Percentiles rank a stretch among this genome's conserved stretches.
These are phyloP conservation scores for Cottoperca gobio DNA, from an alignment of 2,797 vertebrate genomes.

Conservation along the genomic window DNA sequence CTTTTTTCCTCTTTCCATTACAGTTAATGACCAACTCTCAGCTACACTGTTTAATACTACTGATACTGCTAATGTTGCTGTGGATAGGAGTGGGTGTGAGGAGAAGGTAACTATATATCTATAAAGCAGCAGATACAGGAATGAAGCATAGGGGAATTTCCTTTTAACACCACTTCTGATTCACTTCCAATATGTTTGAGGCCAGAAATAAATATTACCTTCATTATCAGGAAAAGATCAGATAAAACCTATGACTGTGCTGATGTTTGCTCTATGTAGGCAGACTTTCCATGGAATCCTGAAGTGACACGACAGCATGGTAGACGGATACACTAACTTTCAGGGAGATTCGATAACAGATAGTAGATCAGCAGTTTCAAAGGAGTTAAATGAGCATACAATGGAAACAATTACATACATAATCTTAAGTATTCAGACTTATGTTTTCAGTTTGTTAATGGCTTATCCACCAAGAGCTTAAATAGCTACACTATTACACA, in stretches of 20 bases:
- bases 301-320: no score
- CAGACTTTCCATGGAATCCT: no score
- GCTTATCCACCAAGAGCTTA: no score
- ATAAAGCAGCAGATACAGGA: not conserved
- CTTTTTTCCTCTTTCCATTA: constrained; percentile 6
- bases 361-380: not conserved
- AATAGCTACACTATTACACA: no score
- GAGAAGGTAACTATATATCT: no score
- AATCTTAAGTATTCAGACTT: not conserved
- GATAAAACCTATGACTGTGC: constrained; percentile 8
- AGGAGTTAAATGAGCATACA: not conserved
- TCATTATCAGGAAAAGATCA: not conserved
- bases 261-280: no score
- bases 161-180: no score
- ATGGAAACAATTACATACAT: no score
- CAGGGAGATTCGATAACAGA: not conserved
- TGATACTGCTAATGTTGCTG: constrained; percentile 42
- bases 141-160: not conserved
- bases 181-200: no score
- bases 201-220: not conserved
- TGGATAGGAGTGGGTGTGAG: constrained; percentile 23
- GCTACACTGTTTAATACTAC: constrained; percentile 36
- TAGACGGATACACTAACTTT: not conserved
- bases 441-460: no score
- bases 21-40: constrained; percentile 27